Evolutionary conservation across 2,797 vertebrate genomes (phyloP), one percentile per base, ranked within the genome.

Genomic region (Diplodus sargus): DNA sequence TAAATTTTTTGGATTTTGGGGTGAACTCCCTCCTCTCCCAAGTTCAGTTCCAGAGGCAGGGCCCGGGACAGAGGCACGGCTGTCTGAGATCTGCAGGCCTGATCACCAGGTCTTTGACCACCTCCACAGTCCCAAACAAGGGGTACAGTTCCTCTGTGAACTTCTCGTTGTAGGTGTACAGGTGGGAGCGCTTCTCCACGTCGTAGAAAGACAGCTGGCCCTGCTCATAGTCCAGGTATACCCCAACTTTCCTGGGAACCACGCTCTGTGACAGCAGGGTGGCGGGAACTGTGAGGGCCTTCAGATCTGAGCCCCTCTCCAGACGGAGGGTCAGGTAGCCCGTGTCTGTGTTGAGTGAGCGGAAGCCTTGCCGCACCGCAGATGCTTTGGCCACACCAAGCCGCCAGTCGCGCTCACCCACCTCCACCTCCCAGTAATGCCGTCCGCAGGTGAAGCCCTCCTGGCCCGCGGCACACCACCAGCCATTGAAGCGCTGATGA

Each of bases 401-500:
- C 12, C 95, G 84, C 95, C 95, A 96, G 76, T 96, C 95, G 18
- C 93, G 90, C 66, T 92, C 91, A 0, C 95, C 95, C 63, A 96
- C 94, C 83, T 95, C 94, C 85, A 95, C 95, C 85, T 96, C 95
- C 95, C 95, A 96, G 92, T 96, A 96, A 89, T 92, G 94, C 17
- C 95, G 93, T 0, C 95, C 95, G 0, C 90, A 88, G 28, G 73
- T 2, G 87, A 85, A 95, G 47, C 93, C 92, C 34, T 91, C 83
- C 14, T 61, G 69, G 13, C 76, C 94, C 30, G 79, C 66, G 0
- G 91, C 94, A 13, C 95, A 95, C 91, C 92, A 92, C 94, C 95
- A 96, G 76, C 94, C 91, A 5, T 91, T 84, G 10, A 95, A 96
- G 63, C 94, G 92, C 0, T 20, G 85, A n/a, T 43, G 79, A 42